Percentiles rank a stretch among this genome's conserved stretches.
These are phyloP conservation scores for Atherinosoma microstoma DNA, from an alignment of 2,797 vertebrate genomes.

Conservation along the genomic window DNA sequence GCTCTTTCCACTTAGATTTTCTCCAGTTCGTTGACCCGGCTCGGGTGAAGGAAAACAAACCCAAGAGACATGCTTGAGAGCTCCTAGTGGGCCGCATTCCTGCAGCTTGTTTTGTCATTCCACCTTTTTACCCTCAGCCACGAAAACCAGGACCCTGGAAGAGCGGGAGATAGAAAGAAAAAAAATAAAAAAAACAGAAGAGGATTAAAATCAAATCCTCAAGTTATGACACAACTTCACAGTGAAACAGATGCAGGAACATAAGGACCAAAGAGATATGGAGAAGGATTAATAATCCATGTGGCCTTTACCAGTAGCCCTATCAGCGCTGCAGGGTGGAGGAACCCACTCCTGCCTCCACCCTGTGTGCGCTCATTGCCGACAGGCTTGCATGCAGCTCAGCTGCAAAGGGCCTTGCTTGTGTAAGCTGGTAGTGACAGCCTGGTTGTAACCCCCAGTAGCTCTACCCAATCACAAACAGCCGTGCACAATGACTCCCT, in stretches of 20 bases:
- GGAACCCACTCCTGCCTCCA: neutral
- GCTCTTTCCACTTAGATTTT: slow-evolving; percentile 36
- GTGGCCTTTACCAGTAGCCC: neutral
- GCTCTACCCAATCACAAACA: slow-evolving; percentile 51
- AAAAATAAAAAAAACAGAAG: slow-evolving; percentile 14
- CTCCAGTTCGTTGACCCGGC: slow-evolving; percentile 49
- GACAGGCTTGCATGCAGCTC: slow-evolving; percentile 29
- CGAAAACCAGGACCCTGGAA: slow-evolving; percentile 68
- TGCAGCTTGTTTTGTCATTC: slow-evolving; percentile 53
- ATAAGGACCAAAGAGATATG: neutral
- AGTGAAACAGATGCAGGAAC: slow-evolving; percentile 12
- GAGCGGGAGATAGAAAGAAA: slow-evolving; percentile 16
- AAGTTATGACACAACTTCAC: slow-evolving; percentile 5
- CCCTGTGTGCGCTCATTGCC: slow-evolving; percentile 2
- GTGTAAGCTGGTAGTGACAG: slow-evolving; percentile 69
- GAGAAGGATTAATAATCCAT: neutral
- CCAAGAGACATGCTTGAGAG: slow-evolving; percentile 23
- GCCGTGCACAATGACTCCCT: slow-evolving; percentile 74
- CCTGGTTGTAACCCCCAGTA: slow-evolving; percentile 57
- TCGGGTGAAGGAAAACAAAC: slow-evolving; percentile 50
- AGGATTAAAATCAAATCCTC: slow-evolving; percentile 28
- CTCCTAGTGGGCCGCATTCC: slow-evolving; percentile 63
- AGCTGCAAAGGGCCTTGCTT: slow-evolving; percentile 47
- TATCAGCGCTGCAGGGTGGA: neutral
- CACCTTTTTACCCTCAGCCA: slow-evolving; percentile 57